Percentiles rank a stretch among this genome's conserved stretches.
phyloP scores from a whole-genome alignment of 2,113 vertebrate genomes.

The Cyphomyrus discorhynchus region DNA sequence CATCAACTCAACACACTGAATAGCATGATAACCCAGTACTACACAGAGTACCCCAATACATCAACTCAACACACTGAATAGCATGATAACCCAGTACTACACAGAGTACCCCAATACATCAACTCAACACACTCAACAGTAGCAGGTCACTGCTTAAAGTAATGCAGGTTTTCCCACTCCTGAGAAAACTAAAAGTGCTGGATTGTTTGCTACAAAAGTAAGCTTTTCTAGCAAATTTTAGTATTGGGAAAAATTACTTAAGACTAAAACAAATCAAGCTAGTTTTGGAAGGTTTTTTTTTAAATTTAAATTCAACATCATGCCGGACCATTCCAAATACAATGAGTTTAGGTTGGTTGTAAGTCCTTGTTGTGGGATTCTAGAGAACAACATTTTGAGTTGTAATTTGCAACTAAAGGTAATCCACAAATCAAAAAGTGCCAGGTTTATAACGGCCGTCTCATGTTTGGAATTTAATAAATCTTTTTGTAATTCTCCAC shows the following conservation, averaged over 20 bases:
- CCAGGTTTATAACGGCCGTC: neutral
- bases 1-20: too few relatives aligned
- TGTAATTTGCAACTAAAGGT: neutral
- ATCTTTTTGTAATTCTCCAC: neutral
- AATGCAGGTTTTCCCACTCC: neutral
- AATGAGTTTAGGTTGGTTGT: neutral
- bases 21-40: neutral
- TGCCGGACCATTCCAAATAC: neutral
- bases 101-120: neutral
- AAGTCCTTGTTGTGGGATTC: neutral
- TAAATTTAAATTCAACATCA: neutral
- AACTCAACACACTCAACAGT: neutral
- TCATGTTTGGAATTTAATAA: neutral
- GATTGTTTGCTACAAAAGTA: neutral
- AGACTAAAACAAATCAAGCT: neutral
- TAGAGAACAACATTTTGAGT: neutral
- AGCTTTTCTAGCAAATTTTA: neutral
- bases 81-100: neutral
- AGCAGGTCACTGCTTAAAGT: neutral
- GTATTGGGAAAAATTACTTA: neutral
- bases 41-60: neutral
- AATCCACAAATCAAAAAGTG: neutral
- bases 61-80: too few relatives aligned
- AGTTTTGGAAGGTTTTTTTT: neutral
- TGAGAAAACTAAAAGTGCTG: neutral